Evolutionary conservation across 2,797 vertebrate genomes (phyloP), one percentile per base, ranked within the genome.

Genomic region (Eleutherodactylus coqui): DNA sequence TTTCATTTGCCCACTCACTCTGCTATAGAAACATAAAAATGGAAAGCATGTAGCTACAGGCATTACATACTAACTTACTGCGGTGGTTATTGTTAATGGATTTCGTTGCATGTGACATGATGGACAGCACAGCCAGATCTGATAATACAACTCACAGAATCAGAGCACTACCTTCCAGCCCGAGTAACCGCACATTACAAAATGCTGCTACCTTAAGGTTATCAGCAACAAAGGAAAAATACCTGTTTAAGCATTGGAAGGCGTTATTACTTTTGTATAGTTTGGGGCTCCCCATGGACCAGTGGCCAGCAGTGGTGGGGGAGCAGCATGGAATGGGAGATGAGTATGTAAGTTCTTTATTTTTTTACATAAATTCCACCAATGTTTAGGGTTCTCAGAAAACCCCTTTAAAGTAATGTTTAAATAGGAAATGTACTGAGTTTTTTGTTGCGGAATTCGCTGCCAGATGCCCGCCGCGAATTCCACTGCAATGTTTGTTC

Each of bases 1-100:
- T 82, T 82, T 82, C 72, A 82, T 86, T 82, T 86, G 85, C 85
- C 85, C 85, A 86, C 85, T 82, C 85, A 69, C 58, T 82, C 58
- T 82, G 70, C 58, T 86, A 67, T 67, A 82, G 76, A 58, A 70
- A 79, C 60, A 19, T 34, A 41, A 76, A 67, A 76, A 79, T 75
- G 58, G 55, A 81, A 82, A 55, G 79, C 82, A 86, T 76, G 47
- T 76, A 67, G 72, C 78, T 45, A 75, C 80, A 86, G 53, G 84
- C 78, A 81, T 72, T 45, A 76, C 49, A 67, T 49, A 86, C 51
- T 43, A 67, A 81, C 78, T 73, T 73, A 51, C 83, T 85, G 47
- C 41, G 51, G 29, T 51, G 53, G 64, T 64, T 86, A 38, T 17
- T 45, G 53, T 45, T 80, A 81, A 86, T 86, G 69, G 41, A 41